Evolutionary conservation across 2,888 invertebrate genomes (phyloP).

Genomic region (Pristionchus mayeri): DNA sequence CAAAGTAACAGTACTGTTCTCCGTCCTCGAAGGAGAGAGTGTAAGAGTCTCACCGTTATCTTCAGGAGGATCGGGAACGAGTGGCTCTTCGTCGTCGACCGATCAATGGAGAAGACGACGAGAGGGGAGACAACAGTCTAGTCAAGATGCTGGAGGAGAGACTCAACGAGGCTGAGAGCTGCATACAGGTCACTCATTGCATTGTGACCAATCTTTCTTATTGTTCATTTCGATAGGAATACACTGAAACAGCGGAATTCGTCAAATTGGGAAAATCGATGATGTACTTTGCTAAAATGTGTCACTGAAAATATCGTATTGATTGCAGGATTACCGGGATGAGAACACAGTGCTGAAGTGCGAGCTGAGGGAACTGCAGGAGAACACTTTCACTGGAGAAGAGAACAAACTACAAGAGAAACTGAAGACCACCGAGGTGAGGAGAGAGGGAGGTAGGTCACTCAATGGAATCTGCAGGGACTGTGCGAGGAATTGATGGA

Average conservation of each 20-base stretch:
- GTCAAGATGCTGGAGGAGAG: constrained; percentile 64
- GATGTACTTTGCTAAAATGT: too few species aligned
- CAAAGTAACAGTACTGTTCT: not conserved
- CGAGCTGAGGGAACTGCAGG: constrained; percentile 83
- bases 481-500: constrained; percentile 94
- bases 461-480: constrained; percentile 79
- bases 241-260: too few species aligned
- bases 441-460: too few species aligned
- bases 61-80: constrained; percentile 58
- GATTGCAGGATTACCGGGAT: constrained; percentile 79
- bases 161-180: constrained; percentile 68
- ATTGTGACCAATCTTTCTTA: not conserved
- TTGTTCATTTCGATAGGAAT: too few species aligned
- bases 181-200: constrained; percentile 56
- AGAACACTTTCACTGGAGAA: constrained; percentile 62
- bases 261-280: too few species aligned
- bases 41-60: too few species aligned
- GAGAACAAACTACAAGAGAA: constrained; percentile 87
- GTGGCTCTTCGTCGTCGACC: constrained; percentile 50
- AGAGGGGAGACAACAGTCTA: constrained; percentile 51
- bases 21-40: too few species aligned
- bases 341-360: constrained; percentile 86
- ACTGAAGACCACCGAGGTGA: constrained; percentile 86
- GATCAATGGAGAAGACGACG: constrained; percentile 52
- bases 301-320: too few species aligned